A percentile compares a stretch with the other conserved stretches of the same genome.
Evolutionary conservation across 2,888 invertebrate genomes (phyloP).

Genomic region (Philhelius pedissequus): DNA sequence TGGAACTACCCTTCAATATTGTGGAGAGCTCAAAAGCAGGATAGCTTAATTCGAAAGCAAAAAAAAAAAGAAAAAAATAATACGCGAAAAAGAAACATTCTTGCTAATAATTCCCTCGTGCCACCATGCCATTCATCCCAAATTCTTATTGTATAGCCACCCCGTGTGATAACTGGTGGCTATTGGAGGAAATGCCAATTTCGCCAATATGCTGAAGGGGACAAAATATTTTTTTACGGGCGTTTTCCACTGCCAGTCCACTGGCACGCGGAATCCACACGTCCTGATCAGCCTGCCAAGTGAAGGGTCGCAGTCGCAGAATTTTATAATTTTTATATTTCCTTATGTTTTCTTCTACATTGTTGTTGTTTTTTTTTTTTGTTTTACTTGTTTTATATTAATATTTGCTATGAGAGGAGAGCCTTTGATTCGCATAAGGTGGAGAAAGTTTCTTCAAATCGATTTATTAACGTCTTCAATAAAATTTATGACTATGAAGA

Average conservation of each 20-base stretch:
- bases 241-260: slow-evolving; percentile 6
- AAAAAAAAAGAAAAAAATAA: slow-evolving; percentile 3
- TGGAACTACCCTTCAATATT: neutral
- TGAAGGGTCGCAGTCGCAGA: slow-evolving; percentile 54
- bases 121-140: neutral
- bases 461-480: slow-evolving; percentile 68
- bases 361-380: no score
- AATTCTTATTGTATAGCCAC: neutral
- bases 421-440: slow-evolving; percentile 51
- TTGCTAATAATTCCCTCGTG: slow-evolving; percentile 50
- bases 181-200: slow-evolving; percentile 55
- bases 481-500: slow-evolving; percentile 64
- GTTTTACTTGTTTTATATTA: slow-evolving; percentile 47
- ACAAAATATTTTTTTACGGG: slow-evolving; percentile 61
- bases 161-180: slow-evolving; percentile 16
- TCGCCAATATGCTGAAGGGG: slow-evolving; percentile 61
- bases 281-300: slow-evolving; percentile 41
- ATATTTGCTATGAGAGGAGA: slow-evolving; percentile 32
- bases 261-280: slow-evolving; percentile 31
- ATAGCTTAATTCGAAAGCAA: slow-evolving; percentile 35
- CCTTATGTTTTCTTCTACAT: neutral
- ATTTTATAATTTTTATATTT: slow-evolving; percentile 63
- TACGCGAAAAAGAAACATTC: slow-evolving; percentile 28
- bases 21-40: neutral
- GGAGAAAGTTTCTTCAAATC: slow-evolving; percentile 61